Base-by-base conservation (phyloP, 2,797 vertebrate species). In the Hoplostethus atlanticus region DNA sequence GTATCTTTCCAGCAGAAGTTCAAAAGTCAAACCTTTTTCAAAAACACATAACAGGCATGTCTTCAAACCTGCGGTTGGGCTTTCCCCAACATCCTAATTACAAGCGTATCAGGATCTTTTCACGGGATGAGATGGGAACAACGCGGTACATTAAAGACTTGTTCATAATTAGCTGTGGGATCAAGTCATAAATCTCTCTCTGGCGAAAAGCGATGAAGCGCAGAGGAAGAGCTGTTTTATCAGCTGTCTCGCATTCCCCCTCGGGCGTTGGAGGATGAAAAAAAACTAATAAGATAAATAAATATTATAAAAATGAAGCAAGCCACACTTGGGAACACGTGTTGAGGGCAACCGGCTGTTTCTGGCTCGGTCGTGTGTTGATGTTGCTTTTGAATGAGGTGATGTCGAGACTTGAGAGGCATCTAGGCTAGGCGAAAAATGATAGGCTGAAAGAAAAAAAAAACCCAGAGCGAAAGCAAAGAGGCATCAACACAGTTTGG, bases 111-210 rank as follows among this genome's bases (percentile, higher is more conserved):
- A 58, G 72, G 84, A 77, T 71, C 76, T 84, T 88, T 90, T 92
- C 87, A 89, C 58, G 81, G 83, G 76, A 68, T 62, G 65, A 85
- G 81, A 75, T 71, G 79, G 78, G 76, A 88, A 73, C 64, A 59
- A 74, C 6, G 76, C 28, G n/a, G 84, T 7, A 71, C 85, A 82
- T 90, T 90, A 81, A 87, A 91, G 87, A 69, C 77, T 79, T 71
- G 84, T 87, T 76, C 67, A 42, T 90, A 92, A 93, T 93, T 94
- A 94, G 90, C 70, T 67, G 82, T 61, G 76, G 84, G 87, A 89
- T 91, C 76, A 68, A 50, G 78, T 62, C 38, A 60, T 92, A 92
- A 91, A 94, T 93, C 88, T 90, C 64, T 76, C 71, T 66, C 64
- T 73, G 55, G 50, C 75, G 68, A 77, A 86, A 79, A 80, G 84